Evolutionary conservation across 2,888 invertebrate genomes (phyloP).

Genomic region (Andrena hattorfiana): DNA sequence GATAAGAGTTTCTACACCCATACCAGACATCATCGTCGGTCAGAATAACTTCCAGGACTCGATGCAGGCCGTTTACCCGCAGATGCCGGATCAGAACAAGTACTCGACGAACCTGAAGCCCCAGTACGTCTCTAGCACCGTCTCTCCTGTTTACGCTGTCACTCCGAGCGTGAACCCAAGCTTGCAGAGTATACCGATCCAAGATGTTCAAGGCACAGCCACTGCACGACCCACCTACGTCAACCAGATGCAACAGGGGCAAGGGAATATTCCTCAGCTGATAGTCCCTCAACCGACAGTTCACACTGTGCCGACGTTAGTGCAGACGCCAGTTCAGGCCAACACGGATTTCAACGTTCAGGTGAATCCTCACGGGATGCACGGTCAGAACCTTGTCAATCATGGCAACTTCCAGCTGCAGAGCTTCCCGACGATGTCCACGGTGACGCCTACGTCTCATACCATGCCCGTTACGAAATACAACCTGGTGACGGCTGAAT

Average conservation of each 20-base stretch:
- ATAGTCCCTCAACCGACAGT: constrained; percentile 75
- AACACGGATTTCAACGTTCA: constrained; percentile 73
- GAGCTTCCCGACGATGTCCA: constrained; percentile 51
- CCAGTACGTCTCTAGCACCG: constrained; percentile 75
- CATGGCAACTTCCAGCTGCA: constrained; percentile 57
- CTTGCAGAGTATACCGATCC: constrained; percentile 62
- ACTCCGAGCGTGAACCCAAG: constrained; percentile 67
- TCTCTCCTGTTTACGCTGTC: constrained; percentile 77
- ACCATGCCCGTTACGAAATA: constrained; percentile 52
- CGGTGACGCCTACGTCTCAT: constrained; percentile 57
- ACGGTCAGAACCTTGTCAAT: constrained; percentile 72
- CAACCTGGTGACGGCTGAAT: constrained; percentile 60
- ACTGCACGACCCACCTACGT: constrained; percentile 67
- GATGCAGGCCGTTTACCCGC: constrained; percentile 75
- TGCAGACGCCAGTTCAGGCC: constrained; percentile 65
- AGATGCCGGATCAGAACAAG: constrained; percentile 67
- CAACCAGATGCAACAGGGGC: constrained; percentile 53
- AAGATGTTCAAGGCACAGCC: constrained; percentile 53
- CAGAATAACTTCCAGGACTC: constrained; percentile 79
- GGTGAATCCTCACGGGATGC: constrained; percentile 74
- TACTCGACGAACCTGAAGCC: constrained; percentile 66
- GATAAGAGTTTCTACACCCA: constrained; percentile 70
- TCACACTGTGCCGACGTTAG: constrained; percentile 69
- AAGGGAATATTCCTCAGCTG: constrained; percentile 62
- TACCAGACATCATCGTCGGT: constrained; percentile 81